Evolutionary conservation across 2,888 invertebrate species (phyloP), one percentile per base, ranked within the genome.

Genomic region (Zygogramma bicolorata): DNA sequence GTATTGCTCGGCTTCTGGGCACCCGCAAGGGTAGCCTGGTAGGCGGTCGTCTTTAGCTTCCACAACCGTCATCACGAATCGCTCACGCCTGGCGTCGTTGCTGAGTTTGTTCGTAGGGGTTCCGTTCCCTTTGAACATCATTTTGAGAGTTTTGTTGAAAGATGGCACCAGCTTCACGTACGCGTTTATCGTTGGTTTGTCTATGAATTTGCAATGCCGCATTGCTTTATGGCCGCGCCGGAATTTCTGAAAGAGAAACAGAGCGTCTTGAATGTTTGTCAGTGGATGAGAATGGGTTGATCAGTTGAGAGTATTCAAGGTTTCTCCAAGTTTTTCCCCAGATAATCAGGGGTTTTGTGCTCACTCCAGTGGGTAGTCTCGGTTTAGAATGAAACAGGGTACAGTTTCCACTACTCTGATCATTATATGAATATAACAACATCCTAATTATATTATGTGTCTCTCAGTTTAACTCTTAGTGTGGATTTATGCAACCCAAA

Each of bases 121-220:
- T 7, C 77, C 77, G 15, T 61, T 65, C 8, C 22, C 65, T 57
- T 74, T 75, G 65, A 77, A 77, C 61, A 61, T 75, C 77, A 77
- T 70, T 40, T 71, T 70, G n/a, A 69, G 46, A 15, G 38, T 71
- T 7, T 61, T 63, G 58, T 71, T 71, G 59, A 69, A 72, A 15
- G 71, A 69, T 8, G 74, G 58, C 5, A 70, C 62, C 7, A 75
- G 57, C 27, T 77, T 65, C 1, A 77, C 66, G 59, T 73, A 75
- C 25, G 57, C 66, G 3, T 29, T 46, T 2, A n/a, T 40, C 15
- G 18, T 58, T 15, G 75, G 73, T 22, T 53, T 65, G 40, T 77
- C 77, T 6, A 53, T 58, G 53, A 77, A 77, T 58, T 73, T 65
- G 65, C 77, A 77, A 10, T 68, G 66, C 1, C 61, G 57, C 31